phyloP scores from a whole-genome alignment of 1,140 invertebrate species.

The Sycophila sp. region DNA sequence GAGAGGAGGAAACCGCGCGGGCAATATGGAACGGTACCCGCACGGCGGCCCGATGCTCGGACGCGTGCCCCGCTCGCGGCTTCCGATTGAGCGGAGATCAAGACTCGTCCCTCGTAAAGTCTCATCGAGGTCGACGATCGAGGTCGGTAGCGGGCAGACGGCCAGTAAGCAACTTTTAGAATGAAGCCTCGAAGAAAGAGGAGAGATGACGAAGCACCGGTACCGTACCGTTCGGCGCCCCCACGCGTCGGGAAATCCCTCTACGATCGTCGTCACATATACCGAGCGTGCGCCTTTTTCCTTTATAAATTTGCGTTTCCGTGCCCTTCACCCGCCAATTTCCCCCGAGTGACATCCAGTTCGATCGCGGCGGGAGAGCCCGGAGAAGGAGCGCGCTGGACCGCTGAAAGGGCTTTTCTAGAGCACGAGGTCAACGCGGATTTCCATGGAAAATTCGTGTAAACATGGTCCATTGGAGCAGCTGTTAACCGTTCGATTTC shows the following conservation, averaged over 20 bases:
- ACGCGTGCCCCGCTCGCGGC: neutral
- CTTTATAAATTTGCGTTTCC: neutral
- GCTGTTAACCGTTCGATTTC: conserved; percentile 11
- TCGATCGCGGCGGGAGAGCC: no score
- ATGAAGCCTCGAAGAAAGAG: conserved; percentile 34
- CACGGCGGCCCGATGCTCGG: neutral
- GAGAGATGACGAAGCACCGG: conserved; percentile 41
- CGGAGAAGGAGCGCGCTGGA: neutral
- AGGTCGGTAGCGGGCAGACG: conserved; percentile 51
- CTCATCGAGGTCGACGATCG: conserved; percentile 51
- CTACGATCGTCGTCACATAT: neutral
- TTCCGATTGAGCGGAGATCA: neutral
- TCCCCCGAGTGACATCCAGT: neutral
- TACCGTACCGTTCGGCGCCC: no score
- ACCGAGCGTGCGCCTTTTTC: neutral
- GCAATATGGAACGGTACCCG: neutral
- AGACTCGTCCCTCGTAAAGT: conserved; percentile 13
- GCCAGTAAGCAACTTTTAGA: no score
- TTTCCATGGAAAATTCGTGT: conserved; percentile 23
- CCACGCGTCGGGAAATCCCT: neutral
- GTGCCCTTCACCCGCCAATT: neutral
- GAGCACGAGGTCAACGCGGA: conserved; percentile 9
- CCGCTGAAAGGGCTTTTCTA: neutral
- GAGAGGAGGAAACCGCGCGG: neutral
- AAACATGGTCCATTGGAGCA: no score